These are phyloP conservation scores for Odontothrips loti DNA, from an alignment of 2,888 invertebrate species.

Conservation along the genomic window DNA sequence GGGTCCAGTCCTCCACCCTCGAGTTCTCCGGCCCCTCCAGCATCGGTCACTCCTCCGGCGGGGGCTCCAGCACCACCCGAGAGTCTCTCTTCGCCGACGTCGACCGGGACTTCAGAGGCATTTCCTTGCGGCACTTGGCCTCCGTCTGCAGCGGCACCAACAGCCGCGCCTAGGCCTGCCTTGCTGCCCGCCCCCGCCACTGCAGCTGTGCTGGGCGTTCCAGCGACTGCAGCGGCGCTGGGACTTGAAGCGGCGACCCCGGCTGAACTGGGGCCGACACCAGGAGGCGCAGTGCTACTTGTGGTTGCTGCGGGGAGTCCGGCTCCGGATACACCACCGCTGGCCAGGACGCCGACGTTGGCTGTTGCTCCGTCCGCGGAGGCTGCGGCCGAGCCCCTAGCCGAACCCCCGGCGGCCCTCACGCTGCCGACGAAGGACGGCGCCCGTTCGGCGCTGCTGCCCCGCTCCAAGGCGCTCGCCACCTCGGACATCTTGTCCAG, in stretches of 20 bases:
- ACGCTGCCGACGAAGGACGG: neutral
- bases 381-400: too few species aligned
- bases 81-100: neutral
- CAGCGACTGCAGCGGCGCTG: neutral
- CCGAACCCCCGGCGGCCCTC: too few species aligned
- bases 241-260: neutral
- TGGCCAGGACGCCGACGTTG: neutral
- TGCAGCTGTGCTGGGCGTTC: neutral
- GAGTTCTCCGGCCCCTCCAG: too few species aligned
- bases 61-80: neutral
- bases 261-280: neutral
- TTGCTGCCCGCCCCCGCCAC: too few species aligned
- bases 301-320: neutral
- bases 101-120: too few species aligned
- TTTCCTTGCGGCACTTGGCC: neutral
- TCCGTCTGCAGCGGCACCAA: neutral
- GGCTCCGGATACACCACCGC: neutral
- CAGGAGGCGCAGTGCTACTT: too few species aligned
- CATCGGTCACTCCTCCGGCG: neutral
- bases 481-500: neutral
- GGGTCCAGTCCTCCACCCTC: neutral
- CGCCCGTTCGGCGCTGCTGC: neutral
- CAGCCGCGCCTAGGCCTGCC: neutral
- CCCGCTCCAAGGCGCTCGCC: neutral
- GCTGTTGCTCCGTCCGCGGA: neutral